phyloP scores from a whole-genome alignment of 1,140 invertebrate genomes.

The Aricia agestis region DNA sequence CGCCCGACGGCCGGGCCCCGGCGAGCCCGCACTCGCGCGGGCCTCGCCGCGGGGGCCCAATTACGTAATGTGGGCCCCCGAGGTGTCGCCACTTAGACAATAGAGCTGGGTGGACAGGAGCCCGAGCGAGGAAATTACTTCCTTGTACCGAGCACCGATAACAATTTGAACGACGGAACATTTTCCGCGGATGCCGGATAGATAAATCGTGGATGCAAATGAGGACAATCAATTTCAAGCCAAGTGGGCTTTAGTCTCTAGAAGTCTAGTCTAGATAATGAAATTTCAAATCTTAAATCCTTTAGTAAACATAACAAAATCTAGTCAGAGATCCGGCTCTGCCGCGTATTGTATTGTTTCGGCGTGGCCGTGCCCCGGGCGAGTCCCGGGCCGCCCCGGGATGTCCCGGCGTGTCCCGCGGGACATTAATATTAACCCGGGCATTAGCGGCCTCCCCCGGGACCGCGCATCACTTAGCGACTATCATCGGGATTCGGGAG shows the following conservation, averaged over 20 bases:
- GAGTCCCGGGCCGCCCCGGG: not conserved
- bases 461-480: constrained; percentile 3
- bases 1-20: not conserved
- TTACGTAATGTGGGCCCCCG: not conserved
- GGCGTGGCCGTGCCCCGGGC: not conserved
- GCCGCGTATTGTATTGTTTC: not conserved
- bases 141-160: no score
- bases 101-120: not conserved
- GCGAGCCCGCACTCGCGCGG: not conserved
- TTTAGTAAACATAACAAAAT: no score
- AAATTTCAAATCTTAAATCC: no score
- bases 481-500: not conserved
- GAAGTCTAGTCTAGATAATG: no score
- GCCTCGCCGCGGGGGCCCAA: constrained; percentile 2
- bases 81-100: not conserved
- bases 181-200: no score
- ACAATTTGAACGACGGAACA: no score
- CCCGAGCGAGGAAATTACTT: not conserved
- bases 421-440: constrained; percentile 13
- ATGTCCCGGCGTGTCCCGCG: not conserved
- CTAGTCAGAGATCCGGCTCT: no score
- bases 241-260: no score
- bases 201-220: no score
- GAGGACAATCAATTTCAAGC: no score
- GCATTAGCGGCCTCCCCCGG: not conserved